Evolutionary conservation across 2,888 invertebrate genomes (phyloP).

Genomic region (Cyrtodaria siliqua): DNA sequence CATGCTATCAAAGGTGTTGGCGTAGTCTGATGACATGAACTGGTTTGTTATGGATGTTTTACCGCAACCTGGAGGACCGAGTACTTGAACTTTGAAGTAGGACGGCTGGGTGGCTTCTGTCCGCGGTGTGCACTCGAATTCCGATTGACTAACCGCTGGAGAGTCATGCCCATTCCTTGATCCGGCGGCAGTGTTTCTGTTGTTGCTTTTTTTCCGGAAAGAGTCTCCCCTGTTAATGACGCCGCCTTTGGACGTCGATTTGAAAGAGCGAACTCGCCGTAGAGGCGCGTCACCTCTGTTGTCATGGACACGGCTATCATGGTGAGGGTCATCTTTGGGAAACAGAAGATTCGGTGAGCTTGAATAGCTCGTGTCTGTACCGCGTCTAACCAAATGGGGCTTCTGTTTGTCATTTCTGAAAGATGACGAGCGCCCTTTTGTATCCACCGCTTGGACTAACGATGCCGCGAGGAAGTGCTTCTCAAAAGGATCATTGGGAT

Average conservation of each 20-base stretch:
- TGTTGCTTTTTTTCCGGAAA: conserved; percentile 87
- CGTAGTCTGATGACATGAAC: conserved; percentile 90
- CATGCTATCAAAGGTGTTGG: conserved; percentile 62
- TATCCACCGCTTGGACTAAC: conserved; percentile 8
- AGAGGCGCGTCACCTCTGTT: conserved; percentile 43
- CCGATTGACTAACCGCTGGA: conserved; percentile 82
- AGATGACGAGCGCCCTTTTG: conserved; percentile 49
- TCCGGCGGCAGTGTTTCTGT: conserved; percentile 94
- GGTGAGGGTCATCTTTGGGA: conserved; percentile 55
- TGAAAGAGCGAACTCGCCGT: conserved; percentile 94
- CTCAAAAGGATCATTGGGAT: conserved; percentile 61
- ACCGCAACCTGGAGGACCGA: conserved; percentile 90
- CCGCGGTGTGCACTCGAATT: conserved; percentile 16
- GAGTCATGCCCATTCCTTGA: conserved; percentile 86
- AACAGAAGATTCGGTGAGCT: conserved; percentile 61
- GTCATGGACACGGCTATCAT: conserved; percentile 16
- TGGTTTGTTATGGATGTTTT: conserved; percentile 90
- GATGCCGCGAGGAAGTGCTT: conserved; percentile 54
- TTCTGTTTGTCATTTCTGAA: conserved; percentile 60
- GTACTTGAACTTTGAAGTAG: conserved; percentile 89
- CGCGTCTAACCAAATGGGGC: conserved; percentile 42
- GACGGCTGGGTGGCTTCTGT: conserved; percentile 38
- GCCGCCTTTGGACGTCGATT: conserved; percentile 94
- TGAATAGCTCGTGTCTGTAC: conserved; percentile 47
- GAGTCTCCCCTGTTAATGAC: conserved; percentile 97